Evolutionary conservation across 1,140 invertebrate genomes (phyloP).

Genomic region (Habropoda laboriosa): DNA sequence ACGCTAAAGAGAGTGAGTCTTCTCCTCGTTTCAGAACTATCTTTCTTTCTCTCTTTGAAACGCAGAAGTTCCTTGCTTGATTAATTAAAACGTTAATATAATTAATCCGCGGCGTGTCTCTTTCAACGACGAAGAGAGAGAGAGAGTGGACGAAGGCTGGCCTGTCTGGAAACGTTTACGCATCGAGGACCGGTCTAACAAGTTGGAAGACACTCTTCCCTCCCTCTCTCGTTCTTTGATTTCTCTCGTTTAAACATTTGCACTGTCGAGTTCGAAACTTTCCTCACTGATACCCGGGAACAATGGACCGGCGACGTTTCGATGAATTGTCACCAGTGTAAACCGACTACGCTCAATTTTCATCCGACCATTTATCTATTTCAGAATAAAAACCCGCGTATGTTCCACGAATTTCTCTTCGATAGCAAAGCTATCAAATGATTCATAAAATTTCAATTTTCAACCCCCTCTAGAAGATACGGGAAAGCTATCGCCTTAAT

Average conservation of each 20-base stretch:
- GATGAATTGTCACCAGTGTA: constrained; percentile 9
- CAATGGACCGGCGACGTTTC: constrained; percentile 1
- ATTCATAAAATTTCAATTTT: too few relatives aligned
- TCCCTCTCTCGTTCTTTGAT: constrained; percentile 22
- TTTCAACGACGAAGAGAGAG: neutral
- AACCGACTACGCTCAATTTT: neutral
- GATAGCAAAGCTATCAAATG: too few relatives aligned
- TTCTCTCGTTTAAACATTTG: constrained; percentile 43
- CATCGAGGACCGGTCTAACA: constrained; percentile 33
- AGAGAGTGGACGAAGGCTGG: too few relatives aligned
- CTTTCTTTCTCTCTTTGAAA: constrained; percentile 9
- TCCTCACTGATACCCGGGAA: neutral
- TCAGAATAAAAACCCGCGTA: too few relatives aligned
- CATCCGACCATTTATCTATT: too few relatives aligned
- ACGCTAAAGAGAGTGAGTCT: constrained; percentile 42
- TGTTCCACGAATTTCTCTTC: too few relatives aligned
- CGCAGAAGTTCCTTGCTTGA: neutral
- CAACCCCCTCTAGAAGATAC: too few relatives aligned
- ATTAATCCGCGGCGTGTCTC: constrained; percentile 15
- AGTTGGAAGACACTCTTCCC: constrained; percentile 30
- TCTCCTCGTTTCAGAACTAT: constrained; percentile 2
- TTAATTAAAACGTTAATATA: constrained; percentile 49
- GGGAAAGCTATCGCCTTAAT: too few relatives aligned
- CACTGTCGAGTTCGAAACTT: constrained; percentile 10
- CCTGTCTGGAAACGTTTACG: constrained; percentile 32